Evolutionary conservation across 2,797 vertebrate genomes (phyloP).

Genomic region (Coendou prehensilis): DNA sequence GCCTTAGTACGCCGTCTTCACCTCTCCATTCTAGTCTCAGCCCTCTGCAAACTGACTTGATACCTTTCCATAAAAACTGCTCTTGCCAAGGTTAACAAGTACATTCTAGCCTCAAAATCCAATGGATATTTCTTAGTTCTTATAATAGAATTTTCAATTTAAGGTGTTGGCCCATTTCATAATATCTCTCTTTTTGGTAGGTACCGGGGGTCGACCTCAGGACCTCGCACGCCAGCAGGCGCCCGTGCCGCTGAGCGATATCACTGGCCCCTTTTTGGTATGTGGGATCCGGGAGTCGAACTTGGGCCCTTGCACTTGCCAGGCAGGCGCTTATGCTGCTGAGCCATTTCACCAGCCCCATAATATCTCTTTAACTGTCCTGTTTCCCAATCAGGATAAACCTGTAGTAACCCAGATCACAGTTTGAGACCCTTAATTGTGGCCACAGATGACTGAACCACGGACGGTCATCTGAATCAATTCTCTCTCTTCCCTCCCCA

Average conservation of each 20-base stretch:
- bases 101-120: constrained; percentile 14
- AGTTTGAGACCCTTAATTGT: constrained; percentile 7
- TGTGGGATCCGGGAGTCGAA: too few species aligned
- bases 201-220: too few species aligned
- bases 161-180: neutral
- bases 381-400: neutral
- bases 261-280: too few species aligned
- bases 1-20: neutral
- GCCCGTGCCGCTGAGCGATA: too few species aligned
- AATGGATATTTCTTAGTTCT: constrained; percentile 32
- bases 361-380: neutral
- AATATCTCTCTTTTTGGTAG: neutral
- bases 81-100: constrained; percentile 26
- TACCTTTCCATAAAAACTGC: neutral
- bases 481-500: too few species aligned
- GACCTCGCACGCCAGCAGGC: too few species aligned
- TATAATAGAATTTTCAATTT: constrained; percentile 27
- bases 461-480: neutral
- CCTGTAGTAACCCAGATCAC: neutral
- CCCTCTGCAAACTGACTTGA: neutral
- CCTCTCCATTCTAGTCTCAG: neutral
- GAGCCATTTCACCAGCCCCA: too few species aligned
- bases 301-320: too few species aligned
- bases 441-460: neutral
- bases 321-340: too few species aligned